Base-by-base conservation (phyloP, 2,797 vertebrate species). In the Leptodactylus fallax region DNA sequence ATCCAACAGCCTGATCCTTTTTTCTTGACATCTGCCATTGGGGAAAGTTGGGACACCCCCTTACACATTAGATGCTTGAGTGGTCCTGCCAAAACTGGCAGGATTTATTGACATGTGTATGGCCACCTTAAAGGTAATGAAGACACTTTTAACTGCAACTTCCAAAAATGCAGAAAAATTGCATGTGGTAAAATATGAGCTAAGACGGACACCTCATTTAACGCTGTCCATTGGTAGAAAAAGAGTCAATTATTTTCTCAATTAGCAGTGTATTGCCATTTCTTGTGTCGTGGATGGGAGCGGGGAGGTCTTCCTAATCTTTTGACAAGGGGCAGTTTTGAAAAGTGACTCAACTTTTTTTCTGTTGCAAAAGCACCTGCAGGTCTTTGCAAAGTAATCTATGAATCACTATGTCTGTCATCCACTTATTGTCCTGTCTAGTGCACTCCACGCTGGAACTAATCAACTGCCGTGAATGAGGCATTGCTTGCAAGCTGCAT, bases 341-440 rank as follows among this genome's bases (percentile, higher is more conserved):
- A 93, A 92, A 91, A 92, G 74, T 12, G 88, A 90, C 89, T 91
- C 90, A 90, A 82, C 87, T 90, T 92, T 92, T 91, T 87, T 92
- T 92, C 23, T 7, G 80, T 91, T 91, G 91, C 90, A 81, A 92
- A 92, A 93, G 93, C 92, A 95, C 92, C 94, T 96, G 95, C 94
- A 94, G 91, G 93, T 95, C 94, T 95, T 93, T 92, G 92, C 93
- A 95, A 94, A 92, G 93, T 94, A 94, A 95, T 97, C 94, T 96
- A 95, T 96, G 94, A 95, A 93, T 97, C 94, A 93, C 95, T 96
- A 93, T 95, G 94, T 96, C 95, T 94, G 90, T 85, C 90, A 92
- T 94, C 94, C 92, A 91, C 76, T 95, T 94, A 96, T 96, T 97
- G 95, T 97, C 94, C 91, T 90, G 90, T 95, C 91, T 93, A 95